Evolutionary conservation across 2,888 invertebrate species (phyloP).

Genomic region (Campoplex capitator): DNA sequence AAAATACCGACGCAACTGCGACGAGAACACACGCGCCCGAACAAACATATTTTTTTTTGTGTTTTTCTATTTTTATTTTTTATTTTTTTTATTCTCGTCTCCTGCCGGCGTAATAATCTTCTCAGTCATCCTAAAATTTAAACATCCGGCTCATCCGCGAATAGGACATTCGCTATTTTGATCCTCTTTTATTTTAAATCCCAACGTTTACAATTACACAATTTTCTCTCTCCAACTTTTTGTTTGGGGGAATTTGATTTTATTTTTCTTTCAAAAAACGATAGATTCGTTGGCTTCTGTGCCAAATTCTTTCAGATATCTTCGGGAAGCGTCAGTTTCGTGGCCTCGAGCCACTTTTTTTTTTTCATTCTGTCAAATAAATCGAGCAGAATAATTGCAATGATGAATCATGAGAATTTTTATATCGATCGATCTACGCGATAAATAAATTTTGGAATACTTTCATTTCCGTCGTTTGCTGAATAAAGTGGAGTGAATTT

Average conservation of each 20-base stretch:
- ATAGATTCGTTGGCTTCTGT: slow-evolving; percentile 5
- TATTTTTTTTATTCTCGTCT: neutral
- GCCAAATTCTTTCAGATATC: slow-evolving; percentile 31
- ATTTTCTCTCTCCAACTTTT: slow-evolving; percentile 8
- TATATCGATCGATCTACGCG: neutral
- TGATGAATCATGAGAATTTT: slow-evolving; percentile 42
- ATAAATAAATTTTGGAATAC: neutral
- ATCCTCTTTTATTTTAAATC: slow-evolving; percentile 31
- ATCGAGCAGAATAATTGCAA: slow-evolving; percentile 11
- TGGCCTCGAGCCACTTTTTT: slow-evolving; percentile 38
- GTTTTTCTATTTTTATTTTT: slow-evolving; percentile 19
- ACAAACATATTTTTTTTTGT: slow-evolving; percentile 41
- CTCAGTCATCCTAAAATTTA: slow-evolving; percentile 34
- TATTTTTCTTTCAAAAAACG: neutral
- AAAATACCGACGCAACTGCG: slow-evolving; percentile 17
- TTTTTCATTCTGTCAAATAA: slow-evolving; percentile 28
- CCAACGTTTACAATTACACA: slow-evolving; percentile 24
- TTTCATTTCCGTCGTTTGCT: neutral
- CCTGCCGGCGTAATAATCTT: slow-evolving; percentile 28
- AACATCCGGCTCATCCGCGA: slow-evolving; percentile 41
- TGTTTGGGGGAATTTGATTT: neutral
- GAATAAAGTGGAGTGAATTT: neutral
- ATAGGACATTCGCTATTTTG: slow-evolving; percentile 11
- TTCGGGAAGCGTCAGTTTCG: neutral
- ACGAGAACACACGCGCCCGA: slow-evolving; percentile 29